Evolutionary conservation across 2,113 vertebrate genomes (phyloP), one percentile per base, ranked within the genome.

Genomic region (Python bivittatus): DNA sequence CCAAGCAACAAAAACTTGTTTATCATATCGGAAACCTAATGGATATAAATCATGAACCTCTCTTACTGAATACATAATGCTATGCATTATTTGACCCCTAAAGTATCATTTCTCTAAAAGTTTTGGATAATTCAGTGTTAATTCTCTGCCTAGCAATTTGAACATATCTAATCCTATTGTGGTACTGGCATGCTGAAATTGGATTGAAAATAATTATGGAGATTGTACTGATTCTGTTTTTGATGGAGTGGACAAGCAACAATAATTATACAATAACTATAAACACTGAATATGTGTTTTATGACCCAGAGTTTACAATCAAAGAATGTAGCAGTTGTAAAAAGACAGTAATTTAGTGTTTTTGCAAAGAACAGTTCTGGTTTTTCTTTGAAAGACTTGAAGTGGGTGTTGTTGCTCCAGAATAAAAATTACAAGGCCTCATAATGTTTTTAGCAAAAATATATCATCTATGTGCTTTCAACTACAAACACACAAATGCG

Each of bases 401-500:
- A 48, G 11, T n/a, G 29, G 61, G 61, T 11, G 29, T 10, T 53
- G 27, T 52, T 53, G 17, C 61, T 29, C 60, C 60, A 33, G 60
- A 89, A n/a, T 27, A 89, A 89, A n/a, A 7, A 13, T 79, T 56
- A 8, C 33, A 79, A 38, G 53, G 53, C 10, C 52, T 52, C n/a
- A 53, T 54, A 54, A n/a, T 89, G 13, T 27, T 42, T 84, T 89
- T 44, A 52, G 9, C 44, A 72, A 22, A 68, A 25, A 72, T 23
- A 61, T 64, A 64, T 68, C 44, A 42, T 44, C n/a, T 90, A 64
- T 44, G 53, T 42, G 56, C 13, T 6, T 83, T 90, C n/a, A 90
- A 1, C 53, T 86, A 44, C 15, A 90, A 58, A 54, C 27, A 48
- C 85, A 94, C 48, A 92, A 83, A n/a, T 90, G 44, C 83, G n/a